These are phyloP conservation scores for Eira barbara DNA, from an alignment of 2,113 vertebrate species.

Conservation along the genomic window DNA sequence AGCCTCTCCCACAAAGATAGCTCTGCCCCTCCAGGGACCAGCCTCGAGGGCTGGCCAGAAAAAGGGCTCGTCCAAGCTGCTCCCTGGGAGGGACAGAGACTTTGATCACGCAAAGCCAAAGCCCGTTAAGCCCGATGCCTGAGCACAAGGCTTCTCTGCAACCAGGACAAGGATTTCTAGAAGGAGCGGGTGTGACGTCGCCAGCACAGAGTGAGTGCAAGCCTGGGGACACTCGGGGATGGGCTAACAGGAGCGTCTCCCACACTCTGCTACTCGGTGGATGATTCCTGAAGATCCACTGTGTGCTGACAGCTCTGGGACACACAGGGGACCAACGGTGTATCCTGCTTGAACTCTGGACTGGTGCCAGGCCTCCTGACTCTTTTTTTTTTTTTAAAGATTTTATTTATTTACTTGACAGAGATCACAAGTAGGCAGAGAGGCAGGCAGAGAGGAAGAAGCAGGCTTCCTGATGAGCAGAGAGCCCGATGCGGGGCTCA, in stretches of 20 bases:
- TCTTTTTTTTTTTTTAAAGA: no score
- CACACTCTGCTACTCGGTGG: fast-evolving
- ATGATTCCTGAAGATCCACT: neutral
- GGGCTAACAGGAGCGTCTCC: neutral
- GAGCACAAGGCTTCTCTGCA: no score
- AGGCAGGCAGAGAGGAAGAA: no score
- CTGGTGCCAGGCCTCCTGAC: no score
- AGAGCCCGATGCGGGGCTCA: no score
- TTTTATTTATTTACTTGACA: no score
- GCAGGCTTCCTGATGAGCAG: no score
- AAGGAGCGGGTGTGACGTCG: neutral
- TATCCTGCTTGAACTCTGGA: neutral
- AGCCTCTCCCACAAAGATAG: neutral
- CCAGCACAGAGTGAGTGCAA: neutral
- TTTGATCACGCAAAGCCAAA: neutral
- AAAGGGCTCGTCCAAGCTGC: neutral
- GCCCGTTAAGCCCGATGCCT: neutral
- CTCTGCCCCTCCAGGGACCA: neutral
- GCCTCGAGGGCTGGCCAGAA: neutral
- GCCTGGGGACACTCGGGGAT: no score
- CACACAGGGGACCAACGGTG: neutral
- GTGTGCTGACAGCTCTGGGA: neutral
- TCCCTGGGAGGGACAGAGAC: neutral
- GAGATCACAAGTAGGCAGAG: no score
- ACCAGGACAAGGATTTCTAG: no score